Evolutionary conservation across 2,888 invertebrate genomes (phyloP).

Genomic region (Aquatica leii): DNA sequence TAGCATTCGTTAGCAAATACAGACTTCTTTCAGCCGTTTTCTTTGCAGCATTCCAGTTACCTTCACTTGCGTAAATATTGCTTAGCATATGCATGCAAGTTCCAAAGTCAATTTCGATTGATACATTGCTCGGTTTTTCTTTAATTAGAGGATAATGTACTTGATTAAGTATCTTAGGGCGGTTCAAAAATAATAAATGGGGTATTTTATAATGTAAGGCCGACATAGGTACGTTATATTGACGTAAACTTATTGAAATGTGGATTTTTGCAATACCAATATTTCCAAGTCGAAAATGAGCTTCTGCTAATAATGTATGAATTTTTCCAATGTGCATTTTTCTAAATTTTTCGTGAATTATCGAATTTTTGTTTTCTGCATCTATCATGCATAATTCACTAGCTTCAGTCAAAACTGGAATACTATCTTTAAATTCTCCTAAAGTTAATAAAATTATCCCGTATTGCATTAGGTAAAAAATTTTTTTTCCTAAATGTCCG

Average conservation of each 20-base stretch:
- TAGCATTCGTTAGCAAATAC: slow-evolving; percentile 44
- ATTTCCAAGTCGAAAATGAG: slow-evolving; percentile 43
- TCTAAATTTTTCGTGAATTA: slow-evolving; percentile 37
- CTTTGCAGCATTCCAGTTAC: slow-evolving; percentile 50
- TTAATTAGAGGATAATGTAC: background rate
- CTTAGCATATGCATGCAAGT: slow-evolving; percentile 44
- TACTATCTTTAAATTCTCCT: slow-evolving; percentile 51
- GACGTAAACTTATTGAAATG: slow-evolving; percentile 44
- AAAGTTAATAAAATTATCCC: slow-evolving; percentile 51
- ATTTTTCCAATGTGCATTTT: slow-evolving; percentile 44
- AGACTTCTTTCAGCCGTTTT: slow-evolving; percentile 45
- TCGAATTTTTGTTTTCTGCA: slow-evolving; percentile 34
- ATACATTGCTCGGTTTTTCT: background rate
- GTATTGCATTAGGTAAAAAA: slow-evolving; percentile 54
- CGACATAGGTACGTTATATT: slow-evolving; percentile 47
- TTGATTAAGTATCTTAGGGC: slow-evolving; percentile 9
- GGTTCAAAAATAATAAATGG: slow-evolving; percentile 15
- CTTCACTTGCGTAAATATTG: slow-evolving; percentile 45
- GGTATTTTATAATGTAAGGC: slow-evolving; percentile 39
- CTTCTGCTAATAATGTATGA: slow-evolving; percentile 43
- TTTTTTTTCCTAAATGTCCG: slow-evolving; percentile 46
- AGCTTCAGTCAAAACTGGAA: slow-evolving; percentile 48
- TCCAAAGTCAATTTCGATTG: slow-evolving; percentile 29
- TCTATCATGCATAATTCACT: slow-evolving; percentile 43
- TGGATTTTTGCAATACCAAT: slow-evolving; percentile 44